Evolutionary conservation across 2,113 vertebrate genomes (phyloP).

Genomic region (Phylloscopus trochiloides): DNA sequence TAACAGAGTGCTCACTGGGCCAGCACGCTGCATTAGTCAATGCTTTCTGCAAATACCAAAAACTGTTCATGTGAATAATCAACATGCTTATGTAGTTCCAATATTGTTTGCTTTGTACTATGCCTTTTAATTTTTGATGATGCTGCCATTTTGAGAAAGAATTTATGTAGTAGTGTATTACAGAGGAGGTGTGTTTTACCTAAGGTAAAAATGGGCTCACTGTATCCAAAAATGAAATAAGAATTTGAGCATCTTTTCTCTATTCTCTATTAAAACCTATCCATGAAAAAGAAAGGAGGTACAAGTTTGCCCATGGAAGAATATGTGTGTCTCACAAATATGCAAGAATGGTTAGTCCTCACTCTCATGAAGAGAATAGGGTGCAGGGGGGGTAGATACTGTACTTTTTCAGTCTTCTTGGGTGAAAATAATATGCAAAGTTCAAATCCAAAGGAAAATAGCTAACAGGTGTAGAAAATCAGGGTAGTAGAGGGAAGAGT

Average conservation of each 20-base stretch:
- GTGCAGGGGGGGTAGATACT: accelerated
- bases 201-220: not conserved
- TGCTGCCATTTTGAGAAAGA: not conserved
- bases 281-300: not conserved
- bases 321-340: not conserved
- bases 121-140: constrained; percentile 38
- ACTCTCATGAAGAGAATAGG: not conserved
- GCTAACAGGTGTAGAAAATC: not conserved
- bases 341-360: not conserved
- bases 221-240: not conserved
- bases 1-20: not conserved
- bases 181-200: not conserved
- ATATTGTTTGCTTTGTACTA: not conserved
- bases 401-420: not conserved
- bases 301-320: not conserved
- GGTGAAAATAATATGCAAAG: not conserved
- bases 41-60: constrained; percentile 21
- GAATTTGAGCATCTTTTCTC: not conserved
- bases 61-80: constrained; percentile 3
- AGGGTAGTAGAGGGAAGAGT: not conserved
- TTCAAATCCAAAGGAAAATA: not conserved
- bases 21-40: not conserved
- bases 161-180: not conserved
- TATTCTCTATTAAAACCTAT: not conserved
- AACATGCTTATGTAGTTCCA: not conserved